phyloP scores from a whole-genome alignment of 2,113 vertebrate genomes.

The Indicator maculatus region DNA sequence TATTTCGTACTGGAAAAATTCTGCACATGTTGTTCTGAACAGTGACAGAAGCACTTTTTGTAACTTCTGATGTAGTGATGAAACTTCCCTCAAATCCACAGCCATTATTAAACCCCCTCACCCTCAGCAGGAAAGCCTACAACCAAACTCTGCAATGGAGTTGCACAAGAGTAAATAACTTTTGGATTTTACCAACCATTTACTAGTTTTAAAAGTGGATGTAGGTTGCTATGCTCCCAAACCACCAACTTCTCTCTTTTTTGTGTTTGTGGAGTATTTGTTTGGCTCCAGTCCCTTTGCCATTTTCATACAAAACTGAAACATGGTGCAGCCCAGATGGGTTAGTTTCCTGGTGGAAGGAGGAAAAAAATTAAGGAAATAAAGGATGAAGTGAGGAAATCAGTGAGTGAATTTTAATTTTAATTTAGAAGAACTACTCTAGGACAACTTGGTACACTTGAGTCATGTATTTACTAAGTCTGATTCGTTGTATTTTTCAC shows the following conservation, averaged over 20 bases:
- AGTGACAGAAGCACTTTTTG: background rate
- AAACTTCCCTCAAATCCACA: background rate
- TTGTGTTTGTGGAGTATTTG: background rate
- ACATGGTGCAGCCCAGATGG: background rate
- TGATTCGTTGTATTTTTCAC: background rate
- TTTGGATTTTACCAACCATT: background rate
- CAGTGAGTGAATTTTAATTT: background rate
- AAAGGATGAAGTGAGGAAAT: background rate
- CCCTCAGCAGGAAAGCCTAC: background rate
- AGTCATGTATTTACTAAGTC: background rate
- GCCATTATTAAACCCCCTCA: background rate
- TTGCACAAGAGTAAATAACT: background rate
- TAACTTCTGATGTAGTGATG: background rate
- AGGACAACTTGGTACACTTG: background rate
- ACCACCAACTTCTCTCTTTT: background rate
- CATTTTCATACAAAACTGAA: background rate
- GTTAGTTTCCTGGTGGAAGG: constrained; percentile 5
- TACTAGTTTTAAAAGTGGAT: background rate
- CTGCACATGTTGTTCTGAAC: background rate
- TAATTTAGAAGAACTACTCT: background rate
- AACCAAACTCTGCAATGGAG: background rate
- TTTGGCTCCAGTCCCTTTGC: background rate
- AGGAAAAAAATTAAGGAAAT: constrained; percentile 3
- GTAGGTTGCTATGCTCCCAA: constrained; percentile 17
- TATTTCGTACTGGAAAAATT: background rate